phyloP scores from a whole-genome alignment of 2,797 vertebrate species.

The Sparus aurata region DNA sequence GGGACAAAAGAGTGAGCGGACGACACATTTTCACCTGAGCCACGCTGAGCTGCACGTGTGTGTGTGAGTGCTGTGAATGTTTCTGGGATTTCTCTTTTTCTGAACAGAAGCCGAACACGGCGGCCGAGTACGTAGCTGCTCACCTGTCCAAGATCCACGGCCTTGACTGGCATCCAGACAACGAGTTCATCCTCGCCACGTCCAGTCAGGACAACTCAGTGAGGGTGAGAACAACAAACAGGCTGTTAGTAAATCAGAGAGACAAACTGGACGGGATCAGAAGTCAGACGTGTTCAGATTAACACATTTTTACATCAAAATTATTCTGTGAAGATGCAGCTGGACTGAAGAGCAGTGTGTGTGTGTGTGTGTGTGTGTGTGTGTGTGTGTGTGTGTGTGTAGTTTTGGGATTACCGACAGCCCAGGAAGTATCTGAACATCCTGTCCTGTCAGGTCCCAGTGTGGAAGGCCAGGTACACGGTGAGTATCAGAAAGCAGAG shows the following conservation, averaged over 20 bases:
- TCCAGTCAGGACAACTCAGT: slow-evolving; percentile 99
- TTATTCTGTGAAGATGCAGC: neutral
- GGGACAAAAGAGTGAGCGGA: slow-evolving; percentile 94
- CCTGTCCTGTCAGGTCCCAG: slow-evolving; percentile 96
- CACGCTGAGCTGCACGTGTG: neutral
- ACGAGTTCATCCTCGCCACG: slow-evolving; percentile 94
- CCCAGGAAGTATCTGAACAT: slow-evolving; percentile 97
- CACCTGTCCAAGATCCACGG: slow-evolving; percentile 98
- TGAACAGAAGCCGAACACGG: slow-evolving; percentile 94
- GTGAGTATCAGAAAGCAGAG: slow-evolving; percentile 79
- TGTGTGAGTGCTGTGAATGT: neutral
- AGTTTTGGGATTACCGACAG: slow-evolving; percentile 99
- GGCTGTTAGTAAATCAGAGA: neutral
- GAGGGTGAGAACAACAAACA: slow-evolving; percentile 84
- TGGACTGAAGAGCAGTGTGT: neutral
- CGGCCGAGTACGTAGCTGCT: slow-evolving; percentile 95
- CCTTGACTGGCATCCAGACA: slow-evolving; percentile 98
- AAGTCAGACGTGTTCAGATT: too few relatives aligned
- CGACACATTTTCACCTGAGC: rapidly evolving
- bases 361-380: slow-evolving; percentile 18
- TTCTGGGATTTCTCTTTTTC: neutral
- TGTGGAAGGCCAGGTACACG: slow-evolving; percentile 98
- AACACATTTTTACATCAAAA: too few relatives aligned
- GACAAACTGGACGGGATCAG: neutral
- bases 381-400: slow-evolving; percentile 25